These are phyloP conservation scores for Lordiphosa fenestrarum DNA, from an alignment of 2,888 invertebrate species.

Conservation along the genomic window DNA sequence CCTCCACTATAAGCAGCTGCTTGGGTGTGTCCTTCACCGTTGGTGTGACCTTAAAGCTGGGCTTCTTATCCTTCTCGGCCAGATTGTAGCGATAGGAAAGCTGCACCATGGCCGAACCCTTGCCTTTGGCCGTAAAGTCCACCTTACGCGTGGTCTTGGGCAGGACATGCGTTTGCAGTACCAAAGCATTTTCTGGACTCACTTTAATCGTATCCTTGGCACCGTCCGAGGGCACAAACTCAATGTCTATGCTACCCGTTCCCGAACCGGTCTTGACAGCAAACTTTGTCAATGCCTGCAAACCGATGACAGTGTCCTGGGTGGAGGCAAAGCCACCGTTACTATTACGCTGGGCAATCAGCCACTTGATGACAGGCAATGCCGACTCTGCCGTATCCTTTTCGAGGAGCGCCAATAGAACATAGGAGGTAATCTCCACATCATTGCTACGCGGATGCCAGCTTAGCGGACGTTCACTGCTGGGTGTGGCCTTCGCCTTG, in stretches of 20 bases:
- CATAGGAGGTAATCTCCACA: constrained; percentile 94
- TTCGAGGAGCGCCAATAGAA: constrained; percentile 85
- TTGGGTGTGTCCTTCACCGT: constrained; percentile 91
- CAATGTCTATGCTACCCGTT: constrained; percentile 65
- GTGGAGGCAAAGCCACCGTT: constrained; percentile 89
- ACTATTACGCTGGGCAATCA: constrained; percentile 85
- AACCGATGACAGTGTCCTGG: constrained; percentile 89
- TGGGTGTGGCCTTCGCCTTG: constrained; percentile 79
- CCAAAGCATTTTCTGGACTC: constrained; percentile 88
- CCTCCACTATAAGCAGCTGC: constrained; percentile 88
- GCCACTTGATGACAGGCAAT: constrained; percentile 86
- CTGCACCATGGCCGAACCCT: constrained; percentile 89
- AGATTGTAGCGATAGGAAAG: constrained; percentile 91
- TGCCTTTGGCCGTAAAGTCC: constrained; percentile 88
- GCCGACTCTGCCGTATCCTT: constrained; percentile 63
- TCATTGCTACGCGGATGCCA: constrained; percentile 84
- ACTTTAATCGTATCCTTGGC: constrained; percentile 80
- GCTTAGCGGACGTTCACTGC: background rate
- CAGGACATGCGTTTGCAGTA: constrained; percentile 88
- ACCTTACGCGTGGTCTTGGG: constrained; percentile 82
- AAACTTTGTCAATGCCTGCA: constrained; percentile 86
- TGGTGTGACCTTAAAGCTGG: constrained; percentile 92
- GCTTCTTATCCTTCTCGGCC: constrained; percentile 93
- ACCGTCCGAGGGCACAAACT: constrained; percentile 46
- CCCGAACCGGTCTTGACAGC: constrained; percentile 82